Percentiles rank a stretch among this genome's conserved stretches.
Evolutionary conservation across 2,113 vertebrate species (phyloP).

Genomic region (Oncorhynchus keta): DNA sequence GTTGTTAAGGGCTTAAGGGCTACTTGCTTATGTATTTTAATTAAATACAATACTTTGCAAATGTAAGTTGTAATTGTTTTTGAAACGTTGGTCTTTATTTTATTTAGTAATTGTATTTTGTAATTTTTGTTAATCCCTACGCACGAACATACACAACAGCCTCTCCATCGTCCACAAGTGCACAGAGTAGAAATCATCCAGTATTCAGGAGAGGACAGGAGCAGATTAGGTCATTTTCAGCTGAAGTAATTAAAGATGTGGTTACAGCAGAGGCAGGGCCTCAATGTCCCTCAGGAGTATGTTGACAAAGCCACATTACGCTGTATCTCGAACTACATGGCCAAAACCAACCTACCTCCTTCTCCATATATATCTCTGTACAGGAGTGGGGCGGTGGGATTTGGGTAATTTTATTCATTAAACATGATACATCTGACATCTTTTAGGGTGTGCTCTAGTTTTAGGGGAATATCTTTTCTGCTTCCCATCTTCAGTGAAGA

Average conservation of each 20-base stretch:
- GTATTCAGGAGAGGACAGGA: constrained; percentile 27
- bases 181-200: too few species aligned
- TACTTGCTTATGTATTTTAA: too few species aligned
- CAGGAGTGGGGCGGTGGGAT: constrained; percentile 39
- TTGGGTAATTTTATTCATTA: constrained; percentile 65
- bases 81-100: too few species aligned
- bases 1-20: constrained; percentile 35
- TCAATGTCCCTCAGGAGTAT: constrained; percentile 31
- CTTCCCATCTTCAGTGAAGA: neutral
- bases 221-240: constrained; percentile 54
- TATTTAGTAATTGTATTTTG: too few species aligned
- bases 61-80: neutral
- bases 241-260: constrained; percentile 58
- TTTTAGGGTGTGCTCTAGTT: constrained; percentile 54
- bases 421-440: constrained; percentile 57
- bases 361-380: too few species aligned
- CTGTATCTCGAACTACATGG: constrained; percentile 54
- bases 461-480: constrained; percentile 14
- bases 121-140: too few species aligned
- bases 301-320: constrained; percentile 48
- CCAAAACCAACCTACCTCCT: constrained; percentile 27
- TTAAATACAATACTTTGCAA: too few species aligned
- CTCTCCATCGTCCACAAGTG: too few species aligned
- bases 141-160: neutral
- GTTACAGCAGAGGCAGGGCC: constrained; percentile 34